phyloP scores from a whole-genome alignment of 2,113 vertebrate species.

The Aspidoscelis tigris region DNA sequence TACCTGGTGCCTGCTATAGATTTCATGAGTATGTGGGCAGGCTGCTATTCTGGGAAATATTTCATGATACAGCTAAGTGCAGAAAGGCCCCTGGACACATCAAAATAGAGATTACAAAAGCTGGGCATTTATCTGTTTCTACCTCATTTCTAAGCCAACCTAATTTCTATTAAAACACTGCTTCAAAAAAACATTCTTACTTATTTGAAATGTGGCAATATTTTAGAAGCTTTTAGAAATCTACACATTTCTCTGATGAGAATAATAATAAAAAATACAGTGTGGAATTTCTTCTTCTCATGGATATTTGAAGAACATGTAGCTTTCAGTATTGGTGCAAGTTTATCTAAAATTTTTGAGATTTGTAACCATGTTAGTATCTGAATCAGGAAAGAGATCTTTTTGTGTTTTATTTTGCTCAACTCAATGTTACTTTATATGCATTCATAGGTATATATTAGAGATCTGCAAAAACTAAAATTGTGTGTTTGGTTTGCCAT shows the following conservation, averaged over 20 bases:
- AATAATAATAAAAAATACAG: neutral
- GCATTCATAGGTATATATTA: too few species aligned
- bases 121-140: too few species aligned
- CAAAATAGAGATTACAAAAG: too few species aligned
- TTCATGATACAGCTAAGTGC: too few species aligned
- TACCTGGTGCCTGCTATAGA: too few species aligned
- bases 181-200: neutral
- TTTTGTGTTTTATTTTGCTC: neutral
- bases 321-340: neutral
- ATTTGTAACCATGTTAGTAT: neutral
- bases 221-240: neutral
- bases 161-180: neutral
- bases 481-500: too few species aligned
- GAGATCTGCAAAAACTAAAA: too few species aligned
- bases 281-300: neutral
- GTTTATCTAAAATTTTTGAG: neutral
- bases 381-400: neutral
- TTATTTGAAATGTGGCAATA: neutral
- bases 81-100: too few species aligned
- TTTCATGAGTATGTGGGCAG: too few species aligned
- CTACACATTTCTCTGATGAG: neutral
- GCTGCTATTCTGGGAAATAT: too few species aligned
- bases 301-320: neutral
- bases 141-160: neutral
- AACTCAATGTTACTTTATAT: neutral